Base-by-base conservation (phyloP, 2,113 vertebrate genomes). In the Protomyctophum bolini region DNA sequence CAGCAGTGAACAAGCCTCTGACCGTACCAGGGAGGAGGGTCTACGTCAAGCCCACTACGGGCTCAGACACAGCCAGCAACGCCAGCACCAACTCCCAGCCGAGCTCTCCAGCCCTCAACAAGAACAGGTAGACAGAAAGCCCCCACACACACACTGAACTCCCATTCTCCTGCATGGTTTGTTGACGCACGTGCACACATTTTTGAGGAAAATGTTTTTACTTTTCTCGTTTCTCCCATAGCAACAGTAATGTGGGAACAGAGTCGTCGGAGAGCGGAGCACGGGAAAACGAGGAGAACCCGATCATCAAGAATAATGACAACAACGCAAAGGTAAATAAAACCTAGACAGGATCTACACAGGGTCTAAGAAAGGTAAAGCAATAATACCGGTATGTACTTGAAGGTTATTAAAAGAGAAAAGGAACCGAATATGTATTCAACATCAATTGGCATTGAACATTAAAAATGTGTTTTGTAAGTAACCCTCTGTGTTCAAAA, bases 221-320 rank as follows among this genome's bases (percentile, higher is more conserved):
- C 6, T 55, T 11, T 12, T 56, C 12, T 47, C 68, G 1, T 59
- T 10, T 49, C 28, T 68, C 33, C 66, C 14, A 12, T 59, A 68
- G 47, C 21, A 72, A 82, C 70, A 98, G 95, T 91, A 95, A 95
- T 47, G 87, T 89, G 65, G 92, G 90, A 81, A 93, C 94, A 2
- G 96, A 97, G 76, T 89, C 94, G 51, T 88, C 94, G 52, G 96
- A 96, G 90, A 95, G 94, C 0, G 94, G 91, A 63, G 94, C 95
- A 48, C 95, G 96, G 84, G 98, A 98, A 91, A 99, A 99, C 74
- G 97, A 98, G 47, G 98, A 98, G 92, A 97, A 98, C 79, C 97
- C 97, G 0, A 93, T 96, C 55, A 95, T 95, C 82, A 94, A 98
- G 87, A 94, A 83, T 56, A 96, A 96, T 1, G 88, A 93, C 48